phyloP scores from a whole-genome alignment of 2,113 vertebrate species.

The Barnardius zonarius region DNA sequence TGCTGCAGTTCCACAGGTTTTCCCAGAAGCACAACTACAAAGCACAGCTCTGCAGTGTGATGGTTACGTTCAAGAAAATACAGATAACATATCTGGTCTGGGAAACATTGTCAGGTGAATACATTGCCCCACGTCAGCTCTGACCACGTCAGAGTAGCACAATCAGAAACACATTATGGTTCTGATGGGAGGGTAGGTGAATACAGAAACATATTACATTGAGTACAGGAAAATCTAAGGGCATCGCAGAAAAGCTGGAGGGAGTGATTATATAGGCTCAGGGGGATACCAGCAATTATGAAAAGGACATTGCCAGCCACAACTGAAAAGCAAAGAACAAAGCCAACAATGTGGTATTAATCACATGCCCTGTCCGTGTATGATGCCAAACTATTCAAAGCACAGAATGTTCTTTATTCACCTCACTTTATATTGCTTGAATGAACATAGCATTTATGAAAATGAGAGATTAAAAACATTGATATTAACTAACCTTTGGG shows the following conservation, averaged over 20 bases:
- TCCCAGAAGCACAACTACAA: background rate
- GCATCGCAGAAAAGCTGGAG: background rate
- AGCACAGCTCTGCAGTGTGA: background rate
- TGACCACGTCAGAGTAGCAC: background rate
- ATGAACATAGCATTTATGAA: conserved; percentile 36
- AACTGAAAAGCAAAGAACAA: conserved; percentile 61
- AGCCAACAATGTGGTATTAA: conserved; percentile 69
- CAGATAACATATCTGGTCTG: background rate
- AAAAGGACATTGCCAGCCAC: conserved; percentile 45
- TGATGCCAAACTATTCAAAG: conserved; percentile 59
- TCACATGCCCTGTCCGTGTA: conserved; percentile 36
- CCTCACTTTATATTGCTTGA: conserved; percentile 31
- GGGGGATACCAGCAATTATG: conserved; percentile 36
- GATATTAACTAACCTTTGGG: conserved; percentile 47
- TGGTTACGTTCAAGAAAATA: background rate
- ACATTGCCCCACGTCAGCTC: background rate
- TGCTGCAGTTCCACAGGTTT: background rate
- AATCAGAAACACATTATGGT: background rate
- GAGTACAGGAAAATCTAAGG: conserved; percentile 28
- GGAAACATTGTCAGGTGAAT: conserved; percentile 18
- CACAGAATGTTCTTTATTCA: conserved; percentile 61
- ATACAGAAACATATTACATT: background rate
- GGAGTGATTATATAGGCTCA: conserved; percentile 44
- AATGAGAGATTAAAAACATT: conserved; percentile 56
- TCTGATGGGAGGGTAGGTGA: conserved; percentile 6